A percentile compares a stretch with the other conserved stretches of the same genome.
phyloP scores from a whole-genome alignment of 1,140 invertebrate species.

The Batillaria attramentaria region DNA sequence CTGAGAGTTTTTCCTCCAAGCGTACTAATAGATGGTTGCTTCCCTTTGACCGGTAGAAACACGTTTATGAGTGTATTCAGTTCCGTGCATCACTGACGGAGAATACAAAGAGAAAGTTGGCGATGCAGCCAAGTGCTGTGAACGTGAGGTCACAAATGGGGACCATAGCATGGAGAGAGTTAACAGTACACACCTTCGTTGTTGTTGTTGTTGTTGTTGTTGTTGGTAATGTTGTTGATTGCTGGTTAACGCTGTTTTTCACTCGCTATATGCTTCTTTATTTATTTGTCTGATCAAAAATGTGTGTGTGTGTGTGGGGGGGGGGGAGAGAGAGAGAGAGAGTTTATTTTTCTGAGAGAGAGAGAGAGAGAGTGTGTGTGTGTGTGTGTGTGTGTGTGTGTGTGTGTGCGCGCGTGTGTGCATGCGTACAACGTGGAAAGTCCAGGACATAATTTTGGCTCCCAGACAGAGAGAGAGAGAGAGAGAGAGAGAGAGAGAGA shows the following conservation, averaged over 20 bases:
- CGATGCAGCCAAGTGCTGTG: background rate
- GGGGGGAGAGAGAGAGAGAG: background rate
- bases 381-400: background rate
- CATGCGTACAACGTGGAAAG: background rate
- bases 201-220: background rate
- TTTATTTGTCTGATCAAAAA: background rate
- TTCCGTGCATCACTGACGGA: too few species aligned
- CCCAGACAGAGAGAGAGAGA: background rate
- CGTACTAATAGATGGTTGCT: too few species aligned
- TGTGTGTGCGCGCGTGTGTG: slow-evolving; percentile 10
- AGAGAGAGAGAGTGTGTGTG: slow-evolving; percentile 19
- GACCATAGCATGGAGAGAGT: too few species aligned
- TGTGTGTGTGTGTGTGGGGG: background rate
- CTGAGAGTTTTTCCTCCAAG: too few species aligned
- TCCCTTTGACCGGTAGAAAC: too few species aligned
- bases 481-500: background rate
- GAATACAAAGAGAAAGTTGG: too few species aligned
- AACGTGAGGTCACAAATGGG: background rate
- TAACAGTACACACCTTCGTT: too few species aligned
- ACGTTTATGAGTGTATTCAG: too few species aligned
- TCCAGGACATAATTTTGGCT: background rate
- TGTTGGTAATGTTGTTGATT: background rate
- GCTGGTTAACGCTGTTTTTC: background rate
- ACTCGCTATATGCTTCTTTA: background rate
- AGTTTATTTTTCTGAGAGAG: background rate